A percentile compares a stretch with the other conserved stretches of the same genome.
Evolutionary conservation across 2,113 vertebrate genomes (phyloP).

Genomic region (Hepsetus odoe): DNA sequence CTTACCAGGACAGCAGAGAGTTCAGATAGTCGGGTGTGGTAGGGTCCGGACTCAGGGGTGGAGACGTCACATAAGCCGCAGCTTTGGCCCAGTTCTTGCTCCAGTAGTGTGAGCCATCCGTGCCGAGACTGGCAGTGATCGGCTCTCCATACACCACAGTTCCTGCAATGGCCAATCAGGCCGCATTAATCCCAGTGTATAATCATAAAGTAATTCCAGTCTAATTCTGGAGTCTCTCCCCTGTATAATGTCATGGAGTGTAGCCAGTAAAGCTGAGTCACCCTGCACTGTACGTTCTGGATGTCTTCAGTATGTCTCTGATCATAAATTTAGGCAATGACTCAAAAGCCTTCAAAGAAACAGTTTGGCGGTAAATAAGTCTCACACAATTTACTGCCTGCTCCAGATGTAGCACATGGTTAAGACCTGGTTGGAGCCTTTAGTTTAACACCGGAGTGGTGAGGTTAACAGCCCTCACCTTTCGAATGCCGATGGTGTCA

Average conservation of each 20-base stretch:
- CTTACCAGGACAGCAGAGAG: conserved; percentile 95
- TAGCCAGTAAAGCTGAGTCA: conserved; percentile 36
- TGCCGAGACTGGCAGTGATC: conserved; percentile 93
- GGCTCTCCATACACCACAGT: conserved; percentile 97
- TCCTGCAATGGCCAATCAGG: conserved; percentile 70
- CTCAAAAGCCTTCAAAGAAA: neutral
- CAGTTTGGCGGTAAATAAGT: no score
- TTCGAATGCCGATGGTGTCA: no score
- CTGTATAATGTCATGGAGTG: conserved; percentile 10
- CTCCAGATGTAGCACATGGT: no score
- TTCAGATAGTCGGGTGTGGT: conserved; percentile 97
- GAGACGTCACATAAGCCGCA: conserved; percentile 94
- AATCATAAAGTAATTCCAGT: conserved; percentile 6
- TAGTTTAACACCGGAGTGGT: no score
- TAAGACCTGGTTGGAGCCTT: no score
- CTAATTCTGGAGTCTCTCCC: conserved; percentile 23
- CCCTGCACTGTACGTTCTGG: neutral
- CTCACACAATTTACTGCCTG: no score
- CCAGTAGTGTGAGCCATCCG: conserved; percentile 97
- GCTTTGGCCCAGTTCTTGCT: conserved; percentile 99
- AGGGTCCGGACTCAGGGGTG: conserved; percentile 93
- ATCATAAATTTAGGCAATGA: neutral
- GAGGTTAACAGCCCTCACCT: no score
- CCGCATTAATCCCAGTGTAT: neutral
- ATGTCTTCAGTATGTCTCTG: conserved; percentile 10